Evolutionary conservation across 1,140 invertebrate species (phyloP), one percentile per base, ranked within the genome.

Genomic region (Zaprionus gabonicus): DNA sequence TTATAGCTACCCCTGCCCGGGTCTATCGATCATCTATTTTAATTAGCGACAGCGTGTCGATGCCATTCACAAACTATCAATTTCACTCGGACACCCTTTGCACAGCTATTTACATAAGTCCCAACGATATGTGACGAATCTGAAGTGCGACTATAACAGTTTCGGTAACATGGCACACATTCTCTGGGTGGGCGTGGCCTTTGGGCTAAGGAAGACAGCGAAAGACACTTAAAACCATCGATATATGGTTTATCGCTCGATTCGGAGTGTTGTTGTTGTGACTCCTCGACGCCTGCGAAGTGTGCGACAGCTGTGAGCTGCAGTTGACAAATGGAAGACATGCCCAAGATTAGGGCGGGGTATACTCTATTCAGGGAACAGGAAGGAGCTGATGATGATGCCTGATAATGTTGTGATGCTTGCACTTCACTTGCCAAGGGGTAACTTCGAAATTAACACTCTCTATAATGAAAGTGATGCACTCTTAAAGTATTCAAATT

Each of bases 31-130:
- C 88, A 91, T 91, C 85, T 77, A 78, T 91, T 91, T 91, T 91
- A 91, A 91, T 91, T 91, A 91, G 88, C 88, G 78, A 80, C 88
- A 90, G 85, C 51, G 84, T 91, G 88, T 91, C 88, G 84, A 91
- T 91, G 59, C 80, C 85, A 90, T 91, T 80, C 79, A 81, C 78
- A 86, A 91, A 91, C 80, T 90, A 91, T 91, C 87, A 82, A 91
- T 91, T 82, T 84, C 88, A 91, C 63, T 91, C 64, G 78, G 46
- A 81, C 64, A 73, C 80, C 76, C 64, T 71, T 81, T 51, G 60
- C 51, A 58, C 36, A 57, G 55, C 28, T 83, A 81, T 91, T 84
- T 87, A 82, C 76, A 91, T 91, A 88, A 80, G 66, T 73, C 51
- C 68, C 76, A 73, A 87, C 80, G 81, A 85, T 53, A 80, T 81